Evolutionary conservation across 2,797 vertebrate genomes (phyloP).

Genomic region (Brotogeris chrysoptera): DNA sequence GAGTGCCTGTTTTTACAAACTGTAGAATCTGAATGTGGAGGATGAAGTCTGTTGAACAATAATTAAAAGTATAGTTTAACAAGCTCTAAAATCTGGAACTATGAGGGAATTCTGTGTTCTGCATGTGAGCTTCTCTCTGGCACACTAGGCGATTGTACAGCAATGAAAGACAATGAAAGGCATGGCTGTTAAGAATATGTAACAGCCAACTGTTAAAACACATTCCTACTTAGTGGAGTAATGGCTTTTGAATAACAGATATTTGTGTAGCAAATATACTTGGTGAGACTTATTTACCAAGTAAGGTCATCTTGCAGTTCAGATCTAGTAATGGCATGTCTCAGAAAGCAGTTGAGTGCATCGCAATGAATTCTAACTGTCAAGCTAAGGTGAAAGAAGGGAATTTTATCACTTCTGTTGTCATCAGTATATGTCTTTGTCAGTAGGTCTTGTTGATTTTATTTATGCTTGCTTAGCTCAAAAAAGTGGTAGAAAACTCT

Average conservation of each 20-base stretch:
- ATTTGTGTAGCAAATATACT: neutral
- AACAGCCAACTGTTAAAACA: neutral
- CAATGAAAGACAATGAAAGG: neutral
- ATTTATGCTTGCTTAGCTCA: neutral
- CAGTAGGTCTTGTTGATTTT: neutral
- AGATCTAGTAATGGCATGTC: fast-evolving
- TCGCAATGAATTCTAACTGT: neutral
- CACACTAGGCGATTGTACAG: neutral
- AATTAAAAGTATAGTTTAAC: neutral
- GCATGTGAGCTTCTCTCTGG: neutral
- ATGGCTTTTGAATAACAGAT: neutral
- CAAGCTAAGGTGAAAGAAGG: neutral
- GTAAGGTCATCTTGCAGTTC: neutral
- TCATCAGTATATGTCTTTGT: neutral
- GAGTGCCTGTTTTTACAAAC: neutral
- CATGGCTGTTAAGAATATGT: neutral
- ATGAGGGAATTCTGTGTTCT: neutral
- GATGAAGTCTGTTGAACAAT: neutral
- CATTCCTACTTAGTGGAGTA: neutral
- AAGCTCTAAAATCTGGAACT: neutral
- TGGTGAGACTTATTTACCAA: neutral
- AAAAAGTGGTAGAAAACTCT: neutral
- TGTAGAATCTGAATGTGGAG: neutral
- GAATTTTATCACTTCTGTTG: neutral
- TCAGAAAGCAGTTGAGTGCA: neutral